Conservation (phyloP, 2,113 vertebrate species). For the Ammodytes dubius region DNA sequence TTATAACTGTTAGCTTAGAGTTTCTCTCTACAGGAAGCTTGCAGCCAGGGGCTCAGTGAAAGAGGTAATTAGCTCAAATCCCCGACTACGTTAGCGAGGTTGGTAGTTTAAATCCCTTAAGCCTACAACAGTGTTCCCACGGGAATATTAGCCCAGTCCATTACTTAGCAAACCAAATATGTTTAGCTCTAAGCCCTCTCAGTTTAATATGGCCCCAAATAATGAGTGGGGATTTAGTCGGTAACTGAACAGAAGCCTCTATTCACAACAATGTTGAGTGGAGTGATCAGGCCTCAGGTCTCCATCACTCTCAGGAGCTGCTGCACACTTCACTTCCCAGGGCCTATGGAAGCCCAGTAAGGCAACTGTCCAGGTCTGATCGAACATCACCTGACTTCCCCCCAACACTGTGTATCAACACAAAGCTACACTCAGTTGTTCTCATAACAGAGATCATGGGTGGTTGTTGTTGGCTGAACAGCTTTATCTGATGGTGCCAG, state of each 20-base stretch:
- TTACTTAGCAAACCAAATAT: conserved; percentile 73
- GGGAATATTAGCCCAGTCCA: conserved; percentile 70
- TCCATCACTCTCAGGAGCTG: neutral
- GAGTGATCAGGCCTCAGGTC: conserved; percentile 13
- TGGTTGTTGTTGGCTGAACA: neutral
- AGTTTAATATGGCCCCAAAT: conserved; percentile 57
- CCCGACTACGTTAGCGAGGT: conserved; percentile 43
- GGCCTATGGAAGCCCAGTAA: neutral
- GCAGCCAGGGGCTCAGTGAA: conserved; percentile 41
- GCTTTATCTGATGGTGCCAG: neutral
- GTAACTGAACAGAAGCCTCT: conserved; percentile 65
- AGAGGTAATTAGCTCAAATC: conserved; percentile 77
- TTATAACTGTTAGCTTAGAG: conserved; percentile 14
- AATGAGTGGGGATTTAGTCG: conserved; percentile 74
- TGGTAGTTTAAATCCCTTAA: conserved; percentile 76
- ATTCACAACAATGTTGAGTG: conserved; percentile 58
- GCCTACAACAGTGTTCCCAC: conserved; percentile 70
- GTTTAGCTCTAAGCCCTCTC: conserved; percentile 64
- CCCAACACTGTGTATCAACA: neutral
- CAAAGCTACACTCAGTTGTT: neutral
- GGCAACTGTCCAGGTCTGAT: neutral
- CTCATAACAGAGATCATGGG: neutral
- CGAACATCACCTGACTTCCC: conserved; percentile 15
- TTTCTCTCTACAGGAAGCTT: conserved; percentile 40
- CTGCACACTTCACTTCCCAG: neutral